A percentile compares a stretch with the other conserved stretches of the same genome.
Evolutionary conservation across 2,888 invertebrate species (phyloP).

Genomic region (Tribolium freemani): DNA sequence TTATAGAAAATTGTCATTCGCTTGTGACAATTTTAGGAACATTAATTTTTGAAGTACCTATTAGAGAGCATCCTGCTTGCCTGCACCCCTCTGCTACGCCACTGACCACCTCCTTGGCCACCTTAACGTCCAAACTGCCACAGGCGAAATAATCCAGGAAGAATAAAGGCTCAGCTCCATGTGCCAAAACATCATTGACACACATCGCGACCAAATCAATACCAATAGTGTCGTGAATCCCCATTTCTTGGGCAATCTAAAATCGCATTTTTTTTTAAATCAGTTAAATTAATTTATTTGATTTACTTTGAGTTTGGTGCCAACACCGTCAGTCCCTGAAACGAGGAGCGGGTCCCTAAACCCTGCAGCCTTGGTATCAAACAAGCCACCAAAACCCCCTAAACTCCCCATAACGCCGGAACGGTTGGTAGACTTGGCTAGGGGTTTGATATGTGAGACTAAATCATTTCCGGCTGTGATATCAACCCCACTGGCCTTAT

Average conservation of each 20-base stretch:
- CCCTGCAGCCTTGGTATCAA: slow-evolving; percentile 84
- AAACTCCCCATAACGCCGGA: slow-evolving; percentile 85
- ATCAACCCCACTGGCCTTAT: slow-evolving; percentile 93
- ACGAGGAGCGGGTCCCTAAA: slow-evolving; percentile 88
- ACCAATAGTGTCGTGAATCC: slow-evolving; percentile 87
- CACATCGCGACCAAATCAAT: slow-evolving; percentile 98
- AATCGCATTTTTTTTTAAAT: slow-evolving; percentile 50
- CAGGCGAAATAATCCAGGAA: slow-evolving; percentile 98
- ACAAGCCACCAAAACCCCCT: slow-evolving; percentile 95
- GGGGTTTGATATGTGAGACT: slow-evolving; percentile 85
- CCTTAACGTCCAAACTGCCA: slow-evolving; percentile 83
- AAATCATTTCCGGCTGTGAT: slow-evolving; percentile 92
- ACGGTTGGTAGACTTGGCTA: slow-evolving; percentile 83
- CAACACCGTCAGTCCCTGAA: slow-evolving; percentile 96
- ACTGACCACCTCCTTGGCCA: slow-evolving; percentile 83
- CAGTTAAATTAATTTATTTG: background rate
- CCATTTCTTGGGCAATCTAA: slow-evolving; percentile 86
- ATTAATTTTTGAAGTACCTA: slow-evolving; percentile 71
- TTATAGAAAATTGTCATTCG: background rate
- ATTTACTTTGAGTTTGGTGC: slow-evolving; percentile 91
- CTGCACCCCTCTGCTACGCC: slow-evolving; percentile 93
- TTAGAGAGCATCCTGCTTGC: slow-evolving; percentile 87
- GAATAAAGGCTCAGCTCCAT: slow-evolving; percentile 95
- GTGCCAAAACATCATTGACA: slow-evolving; percentile 95
- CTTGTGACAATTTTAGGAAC: too few relatives aligned